A percentile compares a stretch with the other conserved stretches of the same genome.
phyloP scores from a whole-genome alignment of 1,140 invertebrate species.

The Drosophila repletoides region DNA sequence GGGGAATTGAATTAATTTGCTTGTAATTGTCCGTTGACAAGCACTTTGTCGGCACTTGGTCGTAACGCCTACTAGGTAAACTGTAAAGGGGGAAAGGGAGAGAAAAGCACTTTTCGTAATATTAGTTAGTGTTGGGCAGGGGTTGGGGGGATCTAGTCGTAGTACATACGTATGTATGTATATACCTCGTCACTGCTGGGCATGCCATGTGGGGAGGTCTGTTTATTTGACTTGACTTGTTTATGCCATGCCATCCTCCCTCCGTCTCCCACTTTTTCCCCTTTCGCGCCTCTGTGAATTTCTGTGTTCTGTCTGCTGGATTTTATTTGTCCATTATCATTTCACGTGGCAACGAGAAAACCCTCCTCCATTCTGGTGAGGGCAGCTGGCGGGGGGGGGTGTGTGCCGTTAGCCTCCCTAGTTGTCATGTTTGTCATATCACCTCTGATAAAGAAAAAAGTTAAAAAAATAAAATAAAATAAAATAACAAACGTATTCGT shows the following conservation, averaged over 20 bases:
- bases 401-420: background rate
- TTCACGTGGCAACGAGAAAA: slow-evolving; percentile 32
- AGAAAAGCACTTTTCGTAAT: no score
- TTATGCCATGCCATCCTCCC: slow-evolving; percentile 5
- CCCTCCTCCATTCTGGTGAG: background rate
- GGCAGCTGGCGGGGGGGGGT: background rate
- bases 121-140: no score
- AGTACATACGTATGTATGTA: no score
- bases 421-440: slow-evolving; percentile 53
- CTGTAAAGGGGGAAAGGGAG: background rate
- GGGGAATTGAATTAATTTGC: slow-evolving; percentile 65
- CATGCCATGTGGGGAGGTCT: background rate
- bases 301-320: slow-evolving; percentile 26
- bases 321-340: slow-evolving; percentile 52
- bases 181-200: no score
- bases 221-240: slow-evolving; percentile 29
- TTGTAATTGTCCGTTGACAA: slow-evolving; percentile 76
- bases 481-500: slow-evolving; percentile 3
- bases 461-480: slow-evolving; percentile 10
- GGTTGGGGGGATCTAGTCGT: background rate
- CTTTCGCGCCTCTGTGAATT: background rate
- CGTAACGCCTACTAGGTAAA: slow-evolving; percentile 51
- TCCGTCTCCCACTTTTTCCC: background rate
- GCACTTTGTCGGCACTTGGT: slow-evolving; percentile 70
- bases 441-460: slow-evolving; percentile 39